A percentile compares a stretch with the other conserved stretches of the same genome.
These are phyloP conservation scores for Perizoma affinitatum DNA, from an alignment of 2,888 invertebrate species.

Conservation along the genomic window DNA sequence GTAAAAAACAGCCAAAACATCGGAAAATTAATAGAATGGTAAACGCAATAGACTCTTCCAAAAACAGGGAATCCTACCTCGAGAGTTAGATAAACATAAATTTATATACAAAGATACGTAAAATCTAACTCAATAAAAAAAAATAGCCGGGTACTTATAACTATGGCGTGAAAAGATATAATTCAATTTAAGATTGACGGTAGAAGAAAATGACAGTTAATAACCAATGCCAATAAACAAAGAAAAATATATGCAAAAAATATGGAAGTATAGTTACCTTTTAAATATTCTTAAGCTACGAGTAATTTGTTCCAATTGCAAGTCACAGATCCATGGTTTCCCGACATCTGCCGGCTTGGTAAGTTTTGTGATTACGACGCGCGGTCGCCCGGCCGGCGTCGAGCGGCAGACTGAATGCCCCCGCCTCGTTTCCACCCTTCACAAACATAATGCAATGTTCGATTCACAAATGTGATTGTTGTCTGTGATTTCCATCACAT, in stretches of 20 bases:
- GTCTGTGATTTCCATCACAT: conserved; percentile 6
- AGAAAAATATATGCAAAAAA: conserved; percentile 6
- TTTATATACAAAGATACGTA: too few species aligned
- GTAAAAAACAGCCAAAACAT: too few species aligned
- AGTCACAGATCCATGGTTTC: conserved; percentile 50
- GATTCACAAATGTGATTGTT: conserved; percentile 40
- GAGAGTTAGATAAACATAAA: too few species aligned
- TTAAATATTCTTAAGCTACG: conserved; percentile 26
- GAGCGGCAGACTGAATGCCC: conserved; percentile 67
- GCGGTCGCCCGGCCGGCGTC: conserved; percentile 66
- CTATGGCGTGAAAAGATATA: too few species aligned
- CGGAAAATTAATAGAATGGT: too few species aligned
- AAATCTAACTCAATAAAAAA: too few species aligned
- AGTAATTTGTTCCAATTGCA: conserved; percentile 25
- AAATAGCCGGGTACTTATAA: too few species aligned
- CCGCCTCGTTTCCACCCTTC: conserved; percentile 51
- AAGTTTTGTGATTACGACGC: conserved; percentile 41
- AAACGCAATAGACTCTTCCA: too few species aligned
- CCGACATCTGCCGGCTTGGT: conserved; percentile 28
- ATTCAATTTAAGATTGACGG: too few species aligned
- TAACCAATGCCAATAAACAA: not conserved
- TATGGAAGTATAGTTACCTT: conserved; percentile 19
- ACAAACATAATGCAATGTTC: conserved; percentile 57
- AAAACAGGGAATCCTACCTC: too few species aligned
- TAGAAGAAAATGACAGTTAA: too few species aligned